Evolutionary conservation across 2,113 vertebrate species (phyloP).

Genomic region (Peromyscus polionotus): DNA sequence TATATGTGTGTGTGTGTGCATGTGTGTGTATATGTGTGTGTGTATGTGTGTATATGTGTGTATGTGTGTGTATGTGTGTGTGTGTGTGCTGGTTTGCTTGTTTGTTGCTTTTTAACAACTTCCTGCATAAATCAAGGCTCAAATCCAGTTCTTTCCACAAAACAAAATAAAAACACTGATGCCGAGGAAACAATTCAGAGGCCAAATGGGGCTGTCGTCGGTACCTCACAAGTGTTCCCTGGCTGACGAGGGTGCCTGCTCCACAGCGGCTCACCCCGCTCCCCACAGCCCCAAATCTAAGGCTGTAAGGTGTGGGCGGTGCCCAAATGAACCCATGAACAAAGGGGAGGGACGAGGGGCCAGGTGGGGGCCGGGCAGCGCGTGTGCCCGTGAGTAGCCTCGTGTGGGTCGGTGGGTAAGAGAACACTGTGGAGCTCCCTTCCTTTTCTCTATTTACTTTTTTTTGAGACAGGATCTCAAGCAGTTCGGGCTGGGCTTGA

Average conservation of each 20-base stretch:
- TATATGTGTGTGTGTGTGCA: too few species aligned
- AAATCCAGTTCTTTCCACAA: not conserved
- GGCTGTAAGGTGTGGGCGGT: too few species aligned
- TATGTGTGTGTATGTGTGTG: not conserved
- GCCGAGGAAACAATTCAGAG: not conserved
- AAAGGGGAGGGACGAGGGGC: not conserved
- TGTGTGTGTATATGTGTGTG: too few species aligned
- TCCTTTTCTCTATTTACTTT: too few species aligned
- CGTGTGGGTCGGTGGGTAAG: not conserved
- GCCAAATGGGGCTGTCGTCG: not conserved
- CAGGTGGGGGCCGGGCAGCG: not conserved
- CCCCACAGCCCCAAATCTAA: not conserved
- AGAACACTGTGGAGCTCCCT: not conserved
- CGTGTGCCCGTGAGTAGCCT: not conserved
- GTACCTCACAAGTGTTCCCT: not conserved
- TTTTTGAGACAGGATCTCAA: not conserved
- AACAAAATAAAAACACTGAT: not conserved
- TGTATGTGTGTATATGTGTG: not conserved
- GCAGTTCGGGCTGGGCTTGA: not conserved
- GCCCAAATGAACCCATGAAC: not conserved
- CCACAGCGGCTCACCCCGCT: not conserved
- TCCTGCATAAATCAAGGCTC: not conserved
- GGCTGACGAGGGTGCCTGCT: not conserved
- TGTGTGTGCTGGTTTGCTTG: not conserved
- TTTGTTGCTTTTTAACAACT: not conserved